These are phyloP conservation scores for Poeciliopsis occidentalis DNA, from an alignment of 2,113 vertebrate species.

Conservation along the genomic window DNA sequence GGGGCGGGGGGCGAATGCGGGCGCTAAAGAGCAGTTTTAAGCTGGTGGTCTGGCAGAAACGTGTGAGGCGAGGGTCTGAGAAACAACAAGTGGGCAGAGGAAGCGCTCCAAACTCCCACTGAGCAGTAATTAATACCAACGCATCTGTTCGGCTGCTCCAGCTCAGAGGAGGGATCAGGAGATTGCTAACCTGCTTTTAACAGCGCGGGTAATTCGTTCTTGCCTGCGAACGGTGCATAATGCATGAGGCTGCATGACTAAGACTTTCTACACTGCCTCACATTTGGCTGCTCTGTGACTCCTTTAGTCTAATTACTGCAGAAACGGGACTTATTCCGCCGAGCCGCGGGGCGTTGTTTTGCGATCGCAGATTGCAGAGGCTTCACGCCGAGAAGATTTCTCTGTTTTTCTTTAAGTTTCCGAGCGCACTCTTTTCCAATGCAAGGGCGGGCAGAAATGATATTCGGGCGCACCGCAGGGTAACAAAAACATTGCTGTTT, in stretches of 20 bases:
- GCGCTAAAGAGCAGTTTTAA: slow-evolving; percentile 65
- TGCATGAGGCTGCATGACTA: slow-evolving; percentile 38
- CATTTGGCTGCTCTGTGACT: background rate
- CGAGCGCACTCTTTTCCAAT: background rate
- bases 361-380: background rate
- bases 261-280: slow-evolving; percentile 22
- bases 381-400: slow-evolving; percentile 1
- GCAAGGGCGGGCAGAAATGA: background rate
- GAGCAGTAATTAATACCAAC: slow-evolving; percentile 64
- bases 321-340: slow-evolving; percentile 4
- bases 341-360: slow-evolving; percentile 5
- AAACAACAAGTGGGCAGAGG: slow-evolving; percentile 75
- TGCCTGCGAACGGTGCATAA: slow-evolving; percentile 33
- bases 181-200: slow-evolving; percentile 47
- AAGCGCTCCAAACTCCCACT: slow-evolving; percentile 51
- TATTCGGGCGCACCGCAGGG: background rate
- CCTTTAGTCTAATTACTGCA: slow-evolving; percentile 11
- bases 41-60: slow-evolving; percentile 59
- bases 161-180: slow-evolving; percentile 21
- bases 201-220: slow-evolving; percentile 47
- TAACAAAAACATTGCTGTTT: background rate
- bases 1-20: background rate
- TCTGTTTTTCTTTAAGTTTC: background rate
- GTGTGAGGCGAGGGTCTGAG: slow-evolving; percentile 36
- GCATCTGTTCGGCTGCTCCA: slow-evolving; percentile 54